These are phyloP conservation scores for Procavia capensis DNA, from an alignment of 2,113 vertebrate genomes.

Conservation along the genomic window DNA sequence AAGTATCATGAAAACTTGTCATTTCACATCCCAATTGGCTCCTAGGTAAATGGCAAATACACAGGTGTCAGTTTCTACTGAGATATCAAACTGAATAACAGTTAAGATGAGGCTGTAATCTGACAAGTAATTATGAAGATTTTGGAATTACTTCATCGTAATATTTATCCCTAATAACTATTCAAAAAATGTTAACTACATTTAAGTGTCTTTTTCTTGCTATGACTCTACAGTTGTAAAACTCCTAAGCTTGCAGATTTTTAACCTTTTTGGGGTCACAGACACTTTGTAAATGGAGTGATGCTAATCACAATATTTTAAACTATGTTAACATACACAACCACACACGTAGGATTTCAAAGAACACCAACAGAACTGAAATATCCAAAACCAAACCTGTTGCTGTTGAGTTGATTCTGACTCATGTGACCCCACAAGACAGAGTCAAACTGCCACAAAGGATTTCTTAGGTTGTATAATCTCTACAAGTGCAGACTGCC, in stretches of 20 bases:
- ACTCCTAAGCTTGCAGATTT: background rate
- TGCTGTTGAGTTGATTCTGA: too few relatives aligned
- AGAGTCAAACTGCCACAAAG: too few relatives aligned
- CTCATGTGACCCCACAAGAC: too few relatives aligned
- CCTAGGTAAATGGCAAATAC: background rate
- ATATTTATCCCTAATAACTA: background rate
- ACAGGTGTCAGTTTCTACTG: background rate
- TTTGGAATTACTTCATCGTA: background rate
- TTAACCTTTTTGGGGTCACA: background rate
- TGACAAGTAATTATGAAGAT: background rate
- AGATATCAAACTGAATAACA: background rate
- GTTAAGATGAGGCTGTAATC: background rate
- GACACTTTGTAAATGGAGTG: background rate
- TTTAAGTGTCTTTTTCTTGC: background rate
- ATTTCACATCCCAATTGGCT: background rate
- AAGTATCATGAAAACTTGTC: background rate
- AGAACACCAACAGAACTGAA: background rate
- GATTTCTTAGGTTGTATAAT: too few relatives aligned
- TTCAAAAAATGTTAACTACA: background rate
- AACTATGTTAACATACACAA: background rate
- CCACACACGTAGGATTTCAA: background rate
- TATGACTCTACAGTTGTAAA: background rate
- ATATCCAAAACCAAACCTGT: background rate
- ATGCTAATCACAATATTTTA: slow-evolving; percentile 7
- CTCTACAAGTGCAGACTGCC: too few relatives aligned